Evolutionary conservation across 1,140 invertebrate species (phyloP), one percentile per base, ranked within the genome.

Genomic region (Magallana gigas): DNA sequence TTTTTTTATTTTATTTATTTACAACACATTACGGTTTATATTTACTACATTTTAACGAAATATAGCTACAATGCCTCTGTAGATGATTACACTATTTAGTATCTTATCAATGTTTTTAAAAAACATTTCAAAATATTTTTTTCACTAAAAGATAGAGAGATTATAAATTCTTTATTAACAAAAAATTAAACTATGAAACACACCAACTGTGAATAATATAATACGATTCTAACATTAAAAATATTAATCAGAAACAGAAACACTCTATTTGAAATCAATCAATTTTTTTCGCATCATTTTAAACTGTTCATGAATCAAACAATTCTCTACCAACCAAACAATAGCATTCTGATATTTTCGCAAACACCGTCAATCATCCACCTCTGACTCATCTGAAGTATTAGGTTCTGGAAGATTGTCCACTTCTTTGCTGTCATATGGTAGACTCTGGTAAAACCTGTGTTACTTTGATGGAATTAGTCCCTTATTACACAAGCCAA

Each of bases 401-500:
- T 76, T 76, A 8, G 68, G 68, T 36, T 76, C 68, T 76, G 68
- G 68, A n/a, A 76, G 68, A 8, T 8, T n/a, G 18, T 76, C 23
- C 23, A 23, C 68, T 76, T 36, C 68, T 76, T n/a, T 9, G 9
- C 68, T 36, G 8, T 76, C 68, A n/a, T n/a, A 36, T 18, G 3
- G 68, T n/a, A 76, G 68, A 76, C 29, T n/a, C 8, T 12, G 9
- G 68, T 76, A n/a, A 76, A 76, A 76, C 68, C 29, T 12, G 68
- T 76, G 68, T 1, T 36, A 76, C 29, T 76, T 76, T 8, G 68
- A 76, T n/a, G 68, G 68, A n/a, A 76, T 3, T 18, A 76, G 68
- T 18, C 68, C 68, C 29, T n/a, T 76, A n/a, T 76, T 76, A n/a
- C 68, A 76, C 68, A 76, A n/a, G 9, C 9, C 9, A n/a, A 76